Conservation (phyloP, 1,140 invertebrate species). For the Drosophila varians region DNA sequence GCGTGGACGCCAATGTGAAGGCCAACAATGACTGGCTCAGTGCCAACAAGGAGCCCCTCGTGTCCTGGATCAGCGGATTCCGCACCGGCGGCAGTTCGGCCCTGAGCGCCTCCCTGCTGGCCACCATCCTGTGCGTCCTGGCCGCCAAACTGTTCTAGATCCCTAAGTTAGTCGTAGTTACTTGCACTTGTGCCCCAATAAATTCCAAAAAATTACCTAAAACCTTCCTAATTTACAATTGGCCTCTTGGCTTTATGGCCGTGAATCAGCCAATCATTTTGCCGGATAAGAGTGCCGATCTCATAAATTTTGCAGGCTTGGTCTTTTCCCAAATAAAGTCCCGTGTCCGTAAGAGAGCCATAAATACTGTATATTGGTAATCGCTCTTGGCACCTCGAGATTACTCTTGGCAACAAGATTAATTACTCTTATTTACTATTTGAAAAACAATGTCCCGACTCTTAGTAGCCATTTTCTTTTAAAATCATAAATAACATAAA, state of each 20-base stretch:
- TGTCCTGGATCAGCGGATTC: conserved; percentile 49
- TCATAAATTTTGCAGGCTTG: conserved; percentile 26
- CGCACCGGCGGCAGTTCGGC: conserved; percentile 55
- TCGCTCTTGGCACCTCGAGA: conserved; percentile 21
- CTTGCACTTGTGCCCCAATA: conserved; percentile 18
- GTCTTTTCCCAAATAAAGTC: neutral
- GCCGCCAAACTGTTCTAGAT: conserved; percentile 55
- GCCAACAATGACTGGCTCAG: conserved; percentile 62
- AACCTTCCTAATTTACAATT: conserved; percentile 18
- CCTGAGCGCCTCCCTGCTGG: conserved; percentile 42
- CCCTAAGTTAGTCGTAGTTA: conserved; percentile 25
- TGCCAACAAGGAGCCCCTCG: conserved; percentile 59
- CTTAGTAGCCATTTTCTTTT: too few species aligned
- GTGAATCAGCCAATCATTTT: conserved; percentile 1
- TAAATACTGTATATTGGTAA: conserved; percentile 1
- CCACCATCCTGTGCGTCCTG: conserved; percentile 48
- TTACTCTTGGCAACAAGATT: too few species aligned
- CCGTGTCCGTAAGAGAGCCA: neutral
- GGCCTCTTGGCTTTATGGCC: conserved; percentile 10
- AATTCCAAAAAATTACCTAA: conserved; percentile 12
- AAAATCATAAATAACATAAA: too few species aligned
- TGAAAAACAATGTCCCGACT: too few species aligned
- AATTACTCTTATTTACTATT: too few species aligned
- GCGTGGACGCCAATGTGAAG: conserved; percentile 48
- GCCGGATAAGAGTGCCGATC: neutral